Conservation (phyloP, 1,140 invertebrate genomes). For the Drosophila bocki region DNA sequence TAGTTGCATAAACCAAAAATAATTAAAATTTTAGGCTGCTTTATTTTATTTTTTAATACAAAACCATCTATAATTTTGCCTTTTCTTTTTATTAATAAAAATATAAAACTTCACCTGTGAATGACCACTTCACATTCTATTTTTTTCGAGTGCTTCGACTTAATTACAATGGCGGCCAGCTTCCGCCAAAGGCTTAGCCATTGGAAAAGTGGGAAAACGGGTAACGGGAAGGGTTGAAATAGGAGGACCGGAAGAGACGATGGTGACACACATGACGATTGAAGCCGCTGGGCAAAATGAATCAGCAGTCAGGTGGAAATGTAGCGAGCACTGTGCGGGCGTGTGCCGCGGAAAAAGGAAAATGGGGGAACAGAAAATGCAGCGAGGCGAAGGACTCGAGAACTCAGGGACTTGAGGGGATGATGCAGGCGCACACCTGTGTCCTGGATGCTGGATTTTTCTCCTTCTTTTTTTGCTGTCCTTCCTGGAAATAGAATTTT, state of each 20-base stretch:
- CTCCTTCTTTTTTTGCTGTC: conserved; percentile 1
- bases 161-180: conserved; percentile 75
- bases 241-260: conserved; percentile 15
- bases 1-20: conserved; percentile 26
- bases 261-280: conserved; percentile 54
- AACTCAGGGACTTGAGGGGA: neutral
- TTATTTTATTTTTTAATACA: neutral
- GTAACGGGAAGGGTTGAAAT: conserved; percentile 1
- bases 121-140: neutral
- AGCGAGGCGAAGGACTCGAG: conserved; percentile 14
- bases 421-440: conserved; percentile 27
- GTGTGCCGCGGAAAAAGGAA: conserved; percentile 42
- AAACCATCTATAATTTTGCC: neutral
- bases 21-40: fast-evolving
- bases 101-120: neutral
- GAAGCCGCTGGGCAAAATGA: conserved; percentile 59
- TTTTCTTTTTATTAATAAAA: neutral
- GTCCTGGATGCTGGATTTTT: conserved; percentile 4
- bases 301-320: conserved; percentile 63
- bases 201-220: conserved; percentile 17
- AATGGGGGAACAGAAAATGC: conserved; percentile 30
- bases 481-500: conserved; percentile 39
- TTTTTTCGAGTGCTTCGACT: conserved; percentile 43
- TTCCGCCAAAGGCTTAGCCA: conserved; percentile 41
- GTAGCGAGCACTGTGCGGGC: conserved; percentile 57